phyloP scores from a whole-genome alignment of 2,113 vertebrate genomes.

The Hepsetus odoe region DNA sequence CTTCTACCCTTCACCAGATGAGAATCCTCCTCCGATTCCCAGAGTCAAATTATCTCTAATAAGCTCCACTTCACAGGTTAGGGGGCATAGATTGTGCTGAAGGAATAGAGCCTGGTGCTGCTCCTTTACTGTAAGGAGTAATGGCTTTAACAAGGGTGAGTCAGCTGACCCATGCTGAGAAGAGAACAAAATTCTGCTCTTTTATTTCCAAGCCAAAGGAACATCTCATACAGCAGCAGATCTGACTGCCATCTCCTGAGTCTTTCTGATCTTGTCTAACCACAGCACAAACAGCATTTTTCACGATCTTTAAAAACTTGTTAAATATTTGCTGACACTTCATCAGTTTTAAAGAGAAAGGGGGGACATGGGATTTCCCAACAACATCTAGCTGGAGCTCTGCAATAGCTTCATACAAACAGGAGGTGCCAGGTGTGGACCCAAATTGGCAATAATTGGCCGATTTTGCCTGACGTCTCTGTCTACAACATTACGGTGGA shows the following conservation, averaged over 20 bases:
- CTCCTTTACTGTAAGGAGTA: background rate
- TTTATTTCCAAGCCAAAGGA: background rate
- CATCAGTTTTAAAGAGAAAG: background rate
- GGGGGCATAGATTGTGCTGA: background rate
- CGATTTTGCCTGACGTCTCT: slow-evolving; percentile 55
- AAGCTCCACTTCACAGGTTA: background rate
- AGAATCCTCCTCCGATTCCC: slow-evolving; percentile 9
- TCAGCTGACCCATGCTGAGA: background rate
- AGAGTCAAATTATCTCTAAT: background rate
- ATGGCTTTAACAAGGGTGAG: slow-evolving; percentile 3
- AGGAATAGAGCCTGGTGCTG: background rate
- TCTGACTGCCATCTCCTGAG: background rate
- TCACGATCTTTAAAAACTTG: background rate
- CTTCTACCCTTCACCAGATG: background rate
- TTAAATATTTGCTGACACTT: background rate
- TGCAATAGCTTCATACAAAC: slow-evolving; percentile 66
- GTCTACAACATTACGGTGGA: slow-evolving; percentile 61
- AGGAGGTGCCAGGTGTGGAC: slow-evolving; percentile 61
- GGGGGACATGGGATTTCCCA: slow-evolving; percentile 14
- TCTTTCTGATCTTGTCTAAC: background rate
- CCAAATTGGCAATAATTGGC: slow-evolving; percentile 71
- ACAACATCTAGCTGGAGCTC: slow-evolving; percentile 34
- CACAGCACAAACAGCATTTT: background rate
- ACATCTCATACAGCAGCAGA: background rate
- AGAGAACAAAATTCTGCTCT: background rate